These are phyloP conservation scores for Lydus trimaculatus DNA, from an alignment of 2,888 invertebrate genomes.

Conservation along the genomic window DNA sequence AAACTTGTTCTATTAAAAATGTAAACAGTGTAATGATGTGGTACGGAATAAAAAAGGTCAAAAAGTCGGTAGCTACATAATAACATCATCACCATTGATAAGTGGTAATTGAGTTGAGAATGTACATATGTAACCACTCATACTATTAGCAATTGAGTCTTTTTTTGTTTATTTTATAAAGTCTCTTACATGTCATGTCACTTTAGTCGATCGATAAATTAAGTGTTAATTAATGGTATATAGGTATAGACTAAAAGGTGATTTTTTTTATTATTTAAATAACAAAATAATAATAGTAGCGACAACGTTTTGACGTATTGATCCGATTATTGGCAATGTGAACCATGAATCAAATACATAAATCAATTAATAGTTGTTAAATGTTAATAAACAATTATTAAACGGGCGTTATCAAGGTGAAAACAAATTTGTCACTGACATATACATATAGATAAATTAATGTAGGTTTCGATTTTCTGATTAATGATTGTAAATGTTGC, in stretches of 20 bases:
- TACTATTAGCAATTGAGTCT: background rate
- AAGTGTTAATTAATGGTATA: too few relatives aligned
- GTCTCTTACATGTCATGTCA: background rate
- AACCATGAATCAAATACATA: slow-evolving; percentile 3
- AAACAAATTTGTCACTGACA: slow-evolving; percentile 25
- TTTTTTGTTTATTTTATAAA: slow-evolving; percentile 1
- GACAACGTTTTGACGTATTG: background rate
- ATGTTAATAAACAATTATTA: slow-evolving; percentile 4
- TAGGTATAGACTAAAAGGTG: background rate
- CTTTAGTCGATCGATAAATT: background rate
- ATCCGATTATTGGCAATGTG: background rate
- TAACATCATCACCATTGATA: background rate
- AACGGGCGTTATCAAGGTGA: slow-evolving; percentile 26
- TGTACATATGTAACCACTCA: background rate
- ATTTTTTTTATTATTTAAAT: background rate
- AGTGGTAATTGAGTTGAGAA: background rate
- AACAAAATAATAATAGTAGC: background rate
- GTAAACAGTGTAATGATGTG: background rate
- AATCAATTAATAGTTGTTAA: slow-evolving; percentile 9
- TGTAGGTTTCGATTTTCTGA: slow-evolving; percentile 25
- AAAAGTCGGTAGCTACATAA: background rate
- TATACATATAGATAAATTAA: slow-evolving; percentile 20
- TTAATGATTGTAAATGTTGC: slow-evolving; percentile 28
- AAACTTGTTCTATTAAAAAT: background rate
- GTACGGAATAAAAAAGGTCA: background rate